Evolutionary conservation across 2,888 invertebrate species (phyloP).

Genomic region (Craniophora ligustri): DNA sequence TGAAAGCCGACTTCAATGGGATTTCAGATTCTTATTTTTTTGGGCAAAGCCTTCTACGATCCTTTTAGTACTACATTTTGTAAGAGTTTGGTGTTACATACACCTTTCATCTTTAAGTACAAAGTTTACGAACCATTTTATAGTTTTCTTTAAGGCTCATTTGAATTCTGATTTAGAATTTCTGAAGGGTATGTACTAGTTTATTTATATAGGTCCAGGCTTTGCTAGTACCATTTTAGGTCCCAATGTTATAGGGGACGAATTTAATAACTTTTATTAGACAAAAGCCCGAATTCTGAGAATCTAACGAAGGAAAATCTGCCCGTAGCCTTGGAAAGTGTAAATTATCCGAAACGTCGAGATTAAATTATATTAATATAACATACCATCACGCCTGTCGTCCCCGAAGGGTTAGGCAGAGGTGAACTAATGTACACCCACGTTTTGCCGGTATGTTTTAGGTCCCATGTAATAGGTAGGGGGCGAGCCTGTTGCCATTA

Average conservation of each 20-base stretch:
- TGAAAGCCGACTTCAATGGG: slow-evolving; percentile 10
- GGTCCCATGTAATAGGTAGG: too few species aligned
- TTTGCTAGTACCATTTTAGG: too few species aligned
- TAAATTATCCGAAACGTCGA: too few species aligned
- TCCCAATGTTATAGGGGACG: too few species aligned
- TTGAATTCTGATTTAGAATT: slow-evolving; percentile 10
- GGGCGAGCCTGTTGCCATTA: too few species aligned
- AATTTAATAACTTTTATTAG: too few species aligned
- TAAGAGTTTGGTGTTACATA: slow-evolving; percentile 1
- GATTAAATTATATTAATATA: too few species aligned
- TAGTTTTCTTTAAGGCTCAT: slow-evolving; percentile 3
- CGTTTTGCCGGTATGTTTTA: neutral
- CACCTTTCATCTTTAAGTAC: neutral
- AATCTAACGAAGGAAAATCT: too few species aligned
- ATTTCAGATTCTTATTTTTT: slow-evolving; percentile 5
- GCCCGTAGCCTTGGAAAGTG: too few species aligned
- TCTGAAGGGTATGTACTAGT: slow-evolving; percentile 4
- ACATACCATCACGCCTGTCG: too few species aligned
- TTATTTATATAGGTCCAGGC: neutral
- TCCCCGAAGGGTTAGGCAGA: too few species aligned
- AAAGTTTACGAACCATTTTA: slow-evolving; percentile 10
- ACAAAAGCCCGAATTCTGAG: too few species aligned
- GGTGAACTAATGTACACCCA: neutral
- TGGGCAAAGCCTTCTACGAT: neutral
- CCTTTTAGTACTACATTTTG: neutral